phyloP scores from a whole-genome alignment of 1,140 invertebrate genomes.

The Habropoda laboriosa region DNA sequence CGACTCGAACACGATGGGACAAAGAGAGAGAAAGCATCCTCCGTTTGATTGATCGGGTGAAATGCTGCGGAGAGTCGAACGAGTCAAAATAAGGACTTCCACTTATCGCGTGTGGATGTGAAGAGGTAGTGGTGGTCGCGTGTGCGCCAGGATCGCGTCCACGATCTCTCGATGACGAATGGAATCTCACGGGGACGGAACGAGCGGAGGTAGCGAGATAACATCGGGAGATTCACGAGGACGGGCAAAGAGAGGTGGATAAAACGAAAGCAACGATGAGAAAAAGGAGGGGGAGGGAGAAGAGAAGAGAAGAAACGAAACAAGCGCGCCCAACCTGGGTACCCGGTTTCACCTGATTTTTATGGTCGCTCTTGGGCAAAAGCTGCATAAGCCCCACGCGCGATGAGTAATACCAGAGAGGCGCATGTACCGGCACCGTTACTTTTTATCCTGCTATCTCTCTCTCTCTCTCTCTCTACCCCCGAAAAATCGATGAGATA shows the following conservation, averaged over 20 bases:
- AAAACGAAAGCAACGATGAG: background rate
- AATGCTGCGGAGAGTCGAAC: constrained; percentile 25
- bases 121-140: too few relatives aligned
- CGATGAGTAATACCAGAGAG: constrained; percentile 36
- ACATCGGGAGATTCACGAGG: constrained; percentile 18
- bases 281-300: background rate
- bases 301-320: background rate
- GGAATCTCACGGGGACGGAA: constrained; percentile 32
- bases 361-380: constrained; percentile 43
- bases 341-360: constrained; percentile 54
- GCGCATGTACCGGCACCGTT: constrained; percentile 27
- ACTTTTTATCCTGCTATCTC: constrained; percentile 47
- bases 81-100: constrained; percentile 37
- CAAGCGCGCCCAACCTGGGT: constrained; percentile 1
- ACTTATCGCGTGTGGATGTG: constrained; percentile 22
- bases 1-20: too few relatives aligned
- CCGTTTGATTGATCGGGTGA: constrained; percentile 52
- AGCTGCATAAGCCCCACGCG: constrained; percentile 11
- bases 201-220: constrained; percentile 17
- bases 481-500: constrained; percentile 12
- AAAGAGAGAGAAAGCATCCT: constrained; percentile 13
- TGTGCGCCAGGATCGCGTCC: background rate
- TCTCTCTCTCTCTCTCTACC: background rate
- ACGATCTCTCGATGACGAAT: constrained; percentile 50
- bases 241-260: background rate